Evolutionary conservation across 37 sponge, comb jelly and placozoan genomes (phyloP).

Genomic region (Cladorhizidae sp.): DNA sequence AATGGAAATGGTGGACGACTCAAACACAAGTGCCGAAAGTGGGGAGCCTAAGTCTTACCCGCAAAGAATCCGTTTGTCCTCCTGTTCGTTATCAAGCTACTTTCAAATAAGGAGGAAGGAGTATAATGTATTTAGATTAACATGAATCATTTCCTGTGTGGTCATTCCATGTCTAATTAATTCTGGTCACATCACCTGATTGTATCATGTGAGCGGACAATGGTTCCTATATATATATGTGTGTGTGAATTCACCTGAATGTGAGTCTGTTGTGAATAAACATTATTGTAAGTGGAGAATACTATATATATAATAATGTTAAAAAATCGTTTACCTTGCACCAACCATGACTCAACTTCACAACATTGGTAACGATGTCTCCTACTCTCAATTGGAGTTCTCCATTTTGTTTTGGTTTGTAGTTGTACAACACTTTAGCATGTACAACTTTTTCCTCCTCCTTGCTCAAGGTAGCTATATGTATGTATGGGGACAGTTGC

Average conservation of each 20-base stretch:
- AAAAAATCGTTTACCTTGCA: slow-evolving; percentile 24
- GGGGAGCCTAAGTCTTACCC: not conserved
- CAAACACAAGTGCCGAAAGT: not conserved
- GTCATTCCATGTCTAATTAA: too few species aligned
- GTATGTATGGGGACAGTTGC: not conserved
- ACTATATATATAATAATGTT: not conserved
- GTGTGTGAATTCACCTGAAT: too few species aligned
- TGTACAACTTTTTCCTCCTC: slow-evolving; percentile 4
- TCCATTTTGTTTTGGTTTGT: slow-evolving; percentile 13
- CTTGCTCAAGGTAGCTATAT: not conserved
- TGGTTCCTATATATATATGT: too few species aligned
- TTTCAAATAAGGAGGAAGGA: not conserved
- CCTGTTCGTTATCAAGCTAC: not conserved
- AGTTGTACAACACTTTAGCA: slow-evolving; percentile 33
- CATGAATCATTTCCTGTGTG: too few species aligned
- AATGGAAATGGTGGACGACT: not conserved
- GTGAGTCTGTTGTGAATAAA: not conserved
- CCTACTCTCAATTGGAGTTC: slow-evolving; percentile 15
- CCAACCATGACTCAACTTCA: slow-evolving; percentile 34
- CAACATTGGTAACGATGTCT: slow-evolving; percentile 13
- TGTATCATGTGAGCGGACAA: too few species aligned
- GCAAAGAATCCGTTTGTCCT: not conserved
- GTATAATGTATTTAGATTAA: not conserved
- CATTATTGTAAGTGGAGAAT: too few species aligned
- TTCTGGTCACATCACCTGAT: too few species aligned